Evolutionary conservation across 2,113 vertebrate species (phyloP).

Genomic region (Ailuropoda melanoleuca): DNA sequence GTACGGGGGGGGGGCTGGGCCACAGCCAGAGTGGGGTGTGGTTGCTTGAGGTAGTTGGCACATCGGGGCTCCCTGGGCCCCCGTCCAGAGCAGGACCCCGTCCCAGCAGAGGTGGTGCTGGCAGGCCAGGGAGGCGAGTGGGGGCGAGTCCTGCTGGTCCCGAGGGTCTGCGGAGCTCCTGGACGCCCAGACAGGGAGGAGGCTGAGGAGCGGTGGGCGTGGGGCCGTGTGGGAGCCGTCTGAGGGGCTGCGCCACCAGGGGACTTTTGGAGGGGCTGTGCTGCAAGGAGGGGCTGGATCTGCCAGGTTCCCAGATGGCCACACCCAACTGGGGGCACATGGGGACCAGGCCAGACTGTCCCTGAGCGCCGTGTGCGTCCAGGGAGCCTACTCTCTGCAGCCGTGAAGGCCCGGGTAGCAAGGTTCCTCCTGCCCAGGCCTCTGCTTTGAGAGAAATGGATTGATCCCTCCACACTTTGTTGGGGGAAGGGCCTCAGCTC

Average conservation of each 20-base stretch:
- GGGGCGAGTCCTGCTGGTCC: neutral
- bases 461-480: neutral
- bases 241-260: neutral
- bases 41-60: too few relatives aligned
- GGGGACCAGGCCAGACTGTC: neutral
- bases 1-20: slow-evolving; percentile 79
- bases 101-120: neutral
- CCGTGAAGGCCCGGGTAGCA: neutral
- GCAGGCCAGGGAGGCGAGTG: neutral
- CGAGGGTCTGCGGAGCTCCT: neutral
- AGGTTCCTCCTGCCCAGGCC: neutral
- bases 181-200: neutral
- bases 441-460: neutral
- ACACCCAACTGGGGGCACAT: neutral
- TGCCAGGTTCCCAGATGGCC: too few relatives aligned
- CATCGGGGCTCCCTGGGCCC: neutral
- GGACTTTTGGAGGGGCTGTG: too few relatives aligned
- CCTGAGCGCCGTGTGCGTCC: neutral
- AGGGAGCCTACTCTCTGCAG: neutral
- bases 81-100: neutral
- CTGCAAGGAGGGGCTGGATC: neutral
- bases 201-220: neutral
- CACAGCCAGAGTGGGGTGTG: too few relatives aligned
- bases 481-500: neutral
- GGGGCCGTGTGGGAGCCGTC: too few relatives aligned